phyloP scores from a whole-genome alignment of 2,113 vertebrate genomes.

The Gasterosteus aculeatus region DNA sequence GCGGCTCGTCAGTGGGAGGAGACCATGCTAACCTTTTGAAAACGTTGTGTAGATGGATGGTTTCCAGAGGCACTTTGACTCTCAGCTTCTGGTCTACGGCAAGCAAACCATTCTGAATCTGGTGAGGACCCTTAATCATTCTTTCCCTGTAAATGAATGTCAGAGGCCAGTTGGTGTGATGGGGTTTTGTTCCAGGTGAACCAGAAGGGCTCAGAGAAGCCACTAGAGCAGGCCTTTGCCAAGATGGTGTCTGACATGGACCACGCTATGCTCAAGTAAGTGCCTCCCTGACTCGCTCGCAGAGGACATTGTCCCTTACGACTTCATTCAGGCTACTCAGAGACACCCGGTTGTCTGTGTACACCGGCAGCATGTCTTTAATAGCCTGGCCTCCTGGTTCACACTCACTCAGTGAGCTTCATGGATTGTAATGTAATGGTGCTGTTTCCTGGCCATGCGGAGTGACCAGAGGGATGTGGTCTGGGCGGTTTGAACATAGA shows the following conservation, averaged over 20 bases:
- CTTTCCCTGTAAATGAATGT: background rate
- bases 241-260: constrained; percentile 91
- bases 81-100: constrained; percentile 95
- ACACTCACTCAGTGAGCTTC: too few relatives aligned
- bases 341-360: background rate
- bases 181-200: constrained; percentile 85
- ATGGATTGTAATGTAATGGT: too few relatives aligned
- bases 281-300: background rate
- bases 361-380: background rate
- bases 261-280: constrained; percentile 90
- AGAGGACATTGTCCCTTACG: background rate
- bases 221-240: constrained; percentile 92
- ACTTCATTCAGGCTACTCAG: background rate
- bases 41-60: constrained; percentile 60
- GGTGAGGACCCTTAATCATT: constrained; percentile 75
- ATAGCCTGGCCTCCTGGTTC: background rate
- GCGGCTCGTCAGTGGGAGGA: rapidly evolving
- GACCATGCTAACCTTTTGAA: background rate
- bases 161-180: background rate
- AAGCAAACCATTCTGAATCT: constrained; percentile 96
- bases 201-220: constrained; percentile 97
- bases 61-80: constrained; percentile 95
- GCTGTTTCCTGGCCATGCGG: too few relatives aligned
- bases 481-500: too few relatives aligned
- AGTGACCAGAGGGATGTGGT: too few relatives aligned